Evolutionary conservation across 2,797 vertebrate genomes (phyloP), one percentile per base, ranked within the genome.

Genomic region (Enteromius thamalakanensis): DNA sequence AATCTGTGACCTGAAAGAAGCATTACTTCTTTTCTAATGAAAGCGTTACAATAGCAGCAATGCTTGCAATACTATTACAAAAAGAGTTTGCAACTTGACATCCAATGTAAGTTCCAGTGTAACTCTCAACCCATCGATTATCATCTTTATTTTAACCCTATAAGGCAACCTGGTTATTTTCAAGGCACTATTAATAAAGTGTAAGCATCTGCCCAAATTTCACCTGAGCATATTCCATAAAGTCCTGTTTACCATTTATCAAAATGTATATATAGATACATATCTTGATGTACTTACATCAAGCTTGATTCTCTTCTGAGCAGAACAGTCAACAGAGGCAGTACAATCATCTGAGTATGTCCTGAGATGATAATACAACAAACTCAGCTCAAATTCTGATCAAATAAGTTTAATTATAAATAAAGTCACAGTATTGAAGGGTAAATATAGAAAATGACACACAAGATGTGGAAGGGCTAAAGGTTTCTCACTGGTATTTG

Each of bases 301-400:
- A 26, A 96, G 95, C 89, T 96, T 97, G 67, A 95, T 92, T 88
- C 96, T 95, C 92, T 98, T 99, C 11, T 84, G 84, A 93, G 91
- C 21, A 17, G 60, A 51, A 76, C 68, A 77, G 60, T 88, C 85
- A 34, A 49, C 67, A 58, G 83, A 94, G 81, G 7, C 89, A 67
- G 92, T 89, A 70, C 90, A 87, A 77, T 98, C 97, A 49, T 98
- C 97, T 11, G 94, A n/a, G 65, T 89, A 93, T 21, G 92, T 91
- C 90, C 98, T 98, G 89, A 45, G 82, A 87, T 40, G 81, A 71
- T 58, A 86, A 51, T 84, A 89, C 23, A 88, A 82, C 2, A 84
- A 65, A 75, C 23, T n/a, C n/a, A 72, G 29, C 23, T 55, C n/a
- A 75, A 51, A 74, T 55, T 53, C 26, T 34, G 11, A 55, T 32